Percentiles rank a stretch among this genome's conserved stretches.
These are phyloP conservation scores for Chirona hameri DNA, from an alignment of 2,888 invertebrate genomes.

Conservation along the genomic window DNA sequence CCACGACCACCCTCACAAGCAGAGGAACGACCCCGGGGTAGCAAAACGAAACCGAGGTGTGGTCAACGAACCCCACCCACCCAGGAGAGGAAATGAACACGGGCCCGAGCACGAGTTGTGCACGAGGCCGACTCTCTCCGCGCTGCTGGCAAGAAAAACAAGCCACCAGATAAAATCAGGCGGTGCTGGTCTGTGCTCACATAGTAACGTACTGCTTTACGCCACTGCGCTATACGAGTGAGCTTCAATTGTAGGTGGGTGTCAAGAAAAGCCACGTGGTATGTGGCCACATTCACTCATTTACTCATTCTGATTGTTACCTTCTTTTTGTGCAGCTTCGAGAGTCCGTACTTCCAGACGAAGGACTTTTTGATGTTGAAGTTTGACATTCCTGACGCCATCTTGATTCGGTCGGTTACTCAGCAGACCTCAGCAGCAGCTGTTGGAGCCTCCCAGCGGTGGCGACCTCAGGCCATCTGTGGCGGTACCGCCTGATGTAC, in stretches of 20 bases:
- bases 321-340: constrained; percentile 25
- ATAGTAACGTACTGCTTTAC: too few relatives aligned
- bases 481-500: too few relatives aligned
- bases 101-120: not conserved
- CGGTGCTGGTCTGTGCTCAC: too few relatives aligned
- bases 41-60: not conserved
- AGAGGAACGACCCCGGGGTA: not conserved
- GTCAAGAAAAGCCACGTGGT: too few relatives aligned
- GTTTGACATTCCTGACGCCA: constrained; percentile 6
- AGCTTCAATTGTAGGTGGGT: not conserved
- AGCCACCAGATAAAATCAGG: too few relatives aligned
- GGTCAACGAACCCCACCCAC: not conserved
- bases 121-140: not conserved
- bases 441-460: too few relatives aligned
- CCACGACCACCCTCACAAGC: too few relatives aligned
- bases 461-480: too few relatives aligned
- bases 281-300: not conserved
- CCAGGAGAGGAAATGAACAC: too few relatives aligned
- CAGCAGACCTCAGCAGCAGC: too few relatives aligned
- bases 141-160: too few relatives aligned
- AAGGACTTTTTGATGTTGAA: constrained; percentile 29
- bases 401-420: not conserved
- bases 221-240: too few relatives aligned
- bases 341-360: constrained; percentile 22
- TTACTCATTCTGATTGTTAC: not conserved